Percentiles rank a stretch among this genome's conserved stretches.
These are phyloP conservation scores for Adineta ricciae DNA, from an alignment of 2,888 invertebrate genomes.

Conservation along the genomic window DNA sequence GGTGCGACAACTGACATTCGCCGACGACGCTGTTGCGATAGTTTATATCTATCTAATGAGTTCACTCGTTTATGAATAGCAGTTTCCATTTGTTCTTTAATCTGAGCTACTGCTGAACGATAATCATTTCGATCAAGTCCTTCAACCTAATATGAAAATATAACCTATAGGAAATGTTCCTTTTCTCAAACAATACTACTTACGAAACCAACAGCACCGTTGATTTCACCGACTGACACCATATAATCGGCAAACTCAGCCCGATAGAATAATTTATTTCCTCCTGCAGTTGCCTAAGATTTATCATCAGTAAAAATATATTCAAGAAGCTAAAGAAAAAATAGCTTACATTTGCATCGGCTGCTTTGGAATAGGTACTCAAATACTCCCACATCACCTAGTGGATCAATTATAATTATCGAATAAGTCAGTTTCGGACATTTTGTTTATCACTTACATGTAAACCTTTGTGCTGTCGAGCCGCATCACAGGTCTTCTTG, in stretches of 20 bases:
- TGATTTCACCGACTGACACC: background rate
- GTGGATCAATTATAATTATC: background rate
- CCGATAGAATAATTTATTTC: background rate
- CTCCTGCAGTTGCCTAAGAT: background rate
- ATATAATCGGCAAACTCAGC: constrained; percentile 10
- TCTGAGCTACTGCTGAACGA: background rate
- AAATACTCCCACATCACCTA: constrained; percentile 21
- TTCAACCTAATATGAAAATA: constrained; percentile 8
- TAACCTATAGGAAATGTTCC: background rate
- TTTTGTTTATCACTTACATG: background rate
- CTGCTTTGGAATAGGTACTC: constrained; percentile 22
- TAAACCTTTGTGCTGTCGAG: constrained; percentile 21
- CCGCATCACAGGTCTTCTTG: background rate
- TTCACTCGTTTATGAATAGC: background rate
- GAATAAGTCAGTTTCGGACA: no score
- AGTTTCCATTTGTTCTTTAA: constrained; percentile 1
- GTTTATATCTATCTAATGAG: constrained; percentile 10
- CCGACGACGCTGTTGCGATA: background rate
- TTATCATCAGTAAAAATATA: background rate
- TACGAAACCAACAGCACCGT: constrained; percentile 5
- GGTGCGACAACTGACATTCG: constrained; percentile 10
- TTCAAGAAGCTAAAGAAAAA: background rate
- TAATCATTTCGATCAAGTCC: constrained; percentile 2
- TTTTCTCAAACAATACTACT: background rate
- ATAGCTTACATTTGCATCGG: background rate